Base-by-base conservation (phyloP, 1,140 invertebrate genomes). In the Psilanteris sp. region DNA sequence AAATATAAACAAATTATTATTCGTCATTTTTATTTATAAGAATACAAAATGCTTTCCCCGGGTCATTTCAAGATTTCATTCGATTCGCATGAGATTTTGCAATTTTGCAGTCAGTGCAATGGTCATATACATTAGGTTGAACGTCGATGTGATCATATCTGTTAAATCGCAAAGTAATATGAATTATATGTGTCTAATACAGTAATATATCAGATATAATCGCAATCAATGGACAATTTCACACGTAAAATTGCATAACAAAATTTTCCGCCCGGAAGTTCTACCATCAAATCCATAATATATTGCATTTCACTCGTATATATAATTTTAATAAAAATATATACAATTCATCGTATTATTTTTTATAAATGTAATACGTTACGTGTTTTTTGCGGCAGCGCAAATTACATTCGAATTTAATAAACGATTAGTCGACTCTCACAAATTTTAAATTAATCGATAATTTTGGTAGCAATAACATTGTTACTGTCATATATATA, bases 101-200 rank as follows among this genome's bases (percentile, higher is more conserved):
- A 75, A 75, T 68, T 75, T 68, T 57, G 39, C 41, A 62, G 18
- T 62, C 55, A 55, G 57, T 62, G 39, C 48, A 61, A 37, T 29
- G 46, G 26, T 36, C 46, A 22, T 15, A 20, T 61, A 61, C 34
- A 61, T 55, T 72, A 39, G 41, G 68, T 75, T 29, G 36, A 43
- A 48, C 54, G 52, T 54, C 54, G 55, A 67, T 68, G 39, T 14
- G 71, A 75, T 75, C n/a, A 41, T 75, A 75, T 75, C 71, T 52
- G 27, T 39, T 62, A 68, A 75, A 75, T 67, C 62, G 62, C 44
- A 16, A 66, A 52, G 61, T 67, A 61, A 67, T 74, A 67, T 67
- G 61, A 74, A 67, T 67, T 75, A 75, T 75, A 75, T 75, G 62
- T 75, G 55, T 62, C 48, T 54, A 68, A 68, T 68, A 50, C 62